These are phyloP conservation scores for Zygaena filipendulae DNA, from an alignment of 2,888 invertebrate genomes.

Conservation along the genomic window DNA sequence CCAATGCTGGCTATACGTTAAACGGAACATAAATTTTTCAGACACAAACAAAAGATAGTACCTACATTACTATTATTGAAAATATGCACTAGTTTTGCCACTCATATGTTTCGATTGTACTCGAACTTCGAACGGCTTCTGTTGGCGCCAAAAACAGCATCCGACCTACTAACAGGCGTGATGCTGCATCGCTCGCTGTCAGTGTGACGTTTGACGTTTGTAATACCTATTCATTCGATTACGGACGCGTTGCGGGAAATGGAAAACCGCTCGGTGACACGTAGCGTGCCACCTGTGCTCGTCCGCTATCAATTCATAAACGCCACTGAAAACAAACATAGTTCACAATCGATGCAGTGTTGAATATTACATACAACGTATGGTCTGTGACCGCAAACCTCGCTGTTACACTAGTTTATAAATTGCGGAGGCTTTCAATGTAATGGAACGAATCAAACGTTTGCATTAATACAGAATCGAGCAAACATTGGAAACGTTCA, in stretches of 20 bases:
- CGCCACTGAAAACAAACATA: constrained; percentile 25
- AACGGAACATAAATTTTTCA: too few species aligned
- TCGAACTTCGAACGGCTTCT: neutral
- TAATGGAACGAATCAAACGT: too few species aligned
- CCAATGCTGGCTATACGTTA: too few species aligned
- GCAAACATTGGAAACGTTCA: too few species aligned
- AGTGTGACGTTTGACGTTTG: constrained; percentile 53
- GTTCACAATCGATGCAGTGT: constrained; percentile 21
- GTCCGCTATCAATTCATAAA: constrained; percentile 22
- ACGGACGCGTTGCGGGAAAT: constrained; percentile 53
- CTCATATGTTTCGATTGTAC: neutral
- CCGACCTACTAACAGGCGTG: constrained; percentile 44
- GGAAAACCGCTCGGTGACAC: constrained; percentile 48
- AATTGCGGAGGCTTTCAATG: too few species aligned
- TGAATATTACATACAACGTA: too few species aligned
- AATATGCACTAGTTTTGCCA: too few species aligned
- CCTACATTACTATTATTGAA: too few species aligned
- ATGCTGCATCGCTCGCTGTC: constrained; percentile 42
- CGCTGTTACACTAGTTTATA: too few species aligned
- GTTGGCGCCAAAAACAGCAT: constrained; percentile 44
- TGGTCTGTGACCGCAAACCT: too few species aligned
- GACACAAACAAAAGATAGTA: too few species aligned
- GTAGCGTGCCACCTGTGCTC: constrained; percentile 44
- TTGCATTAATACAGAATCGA: too few species aligned
- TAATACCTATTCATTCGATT: constrained; percentile 67